phyloP scores from a whole-genome alignment of 2,888 invertebrate species.

The Sycophila texana region DNA sequence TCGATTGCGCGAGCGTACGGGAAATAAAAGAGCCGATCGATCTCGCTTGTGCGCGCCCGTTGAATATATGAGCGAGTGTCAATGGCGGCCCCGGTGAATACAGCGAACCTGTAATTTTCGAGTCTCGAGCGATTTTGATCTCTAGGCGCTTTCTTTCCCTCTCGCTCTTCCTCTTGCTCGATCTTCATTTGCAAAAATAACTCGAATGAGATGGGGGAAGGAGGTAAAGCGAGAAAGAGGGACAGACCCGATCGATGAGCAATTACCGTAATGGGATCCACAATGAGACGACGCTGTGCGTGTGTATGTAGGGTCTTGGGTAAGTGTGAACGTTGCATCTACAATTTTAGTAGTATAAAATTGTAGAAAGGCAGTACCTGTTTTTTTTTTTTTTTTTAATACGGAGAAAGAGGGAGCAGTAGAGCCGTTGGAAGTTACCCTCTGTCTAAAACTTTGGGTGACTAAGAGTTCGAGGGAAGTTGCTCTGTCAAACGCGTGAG shows the following conservation, averaged over 20 bases:
- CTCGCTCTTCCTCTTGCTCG: constrained; percentile 22
- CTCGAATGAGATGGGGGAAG: background rate
- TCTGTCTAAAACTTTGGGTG: constrained; percentile 28
- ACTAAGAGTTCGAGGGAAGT: constrained; percentile 42
- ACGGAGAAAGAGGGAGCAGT: background rate
- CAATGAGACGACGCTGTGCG: constrained; percentile 11
- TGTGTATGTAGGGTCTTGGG: no score
- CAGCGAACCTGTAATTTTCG: constrained; percentile 52
- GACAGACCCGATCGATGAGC: constrained; percentile 44
- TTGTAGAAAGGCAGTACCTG: constrained; percentile 1
- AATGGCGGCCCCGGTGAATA: constrained; percentile 29
- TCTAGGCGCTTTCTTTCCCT: constrained; percentile 22
- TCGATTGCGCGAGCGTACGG: constrained; percentile 1
- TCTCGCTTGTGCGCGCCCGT: background rate
- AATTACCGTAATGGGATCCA: constrained; percentile 56
- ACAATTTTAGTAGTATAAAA: no score
- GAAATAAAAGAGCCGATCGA: constrained; percentile 18
- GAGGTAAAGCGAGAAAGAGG: background rate
- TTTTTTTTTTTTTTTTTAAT: constrained; percentile 29
- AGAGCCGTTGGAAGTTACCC: constrained; percentile 41
- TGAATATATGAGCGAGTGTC: constrained; percentile 34
- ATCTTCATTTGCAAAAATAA: constrained; percentile 46
- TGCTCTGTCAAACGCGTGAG: constrained; percentile 47
- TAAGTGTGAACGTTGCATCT: no score
- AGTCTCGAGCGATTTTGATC: constrained; percentile 49